Percentiles rank a stretch among this genome's conserved stretches.
Evolutionary conservation across 2,797 vertebrate species (phyloP).

Genomic region (Pygocentrus nattereri): DNA sequence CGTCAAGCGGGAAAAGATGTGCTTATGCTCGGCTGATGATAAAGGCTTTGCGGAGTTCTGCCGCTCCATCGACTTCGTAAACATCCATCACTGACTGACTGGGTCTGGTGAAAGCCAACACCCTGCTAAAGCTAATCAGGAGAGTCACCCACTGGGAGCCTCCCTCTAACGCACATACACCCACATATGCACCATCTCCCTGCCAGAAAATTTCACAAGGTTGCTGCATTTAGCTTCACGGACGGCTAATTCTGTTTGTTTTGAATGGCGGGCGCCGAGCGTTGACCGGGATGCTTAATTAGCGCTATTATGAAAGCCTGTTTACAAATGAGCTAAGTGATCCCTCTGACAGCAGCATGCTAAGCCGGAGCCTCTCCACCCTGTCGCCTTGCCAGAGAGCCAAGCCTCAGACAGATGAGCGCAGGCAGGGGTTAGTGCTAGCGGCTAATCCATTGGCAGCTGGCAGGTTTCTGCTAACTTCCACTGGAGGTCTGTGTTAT

Average conservation of each 20-base stretch:
- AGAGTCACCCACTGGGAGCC: constrained; percentile 44
- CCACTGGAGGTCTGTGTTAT: neutral
- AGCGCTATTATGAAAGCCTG: constrained; percentile 64
- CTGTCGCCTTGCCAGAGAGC: constrained; percentile 26
- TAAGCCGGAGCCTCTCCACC: constrained; percentile 30
- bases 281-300: constrained; percentile 66
- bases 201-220: constrained; percentile 54
- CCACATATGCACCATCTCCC: constrained; percentile 19
- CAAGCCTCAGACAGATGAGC: constrained; percentile 21
- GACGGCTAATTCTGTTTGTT: constrained; percentile 66
- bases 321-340: constrained; percentile 67
- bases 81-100: constrained; percentile 60
- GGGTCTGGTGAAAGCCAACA: constrained; percentile 52
- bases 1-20: constrained; percentile 47
- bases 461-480: constrained; percentile 28
- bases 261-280: constrained; percentile 54
- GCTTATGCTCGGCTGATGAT: constrained; percentile 60
- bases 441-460: constrained; percentile 28
- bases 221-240: constrained; percentile 58
- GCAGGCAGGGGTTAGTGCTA: constrained; percentile 27
- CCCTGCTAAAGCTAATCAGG: constrained; percentile 65
- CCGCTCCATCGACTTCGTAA: constrained; percentile 49
- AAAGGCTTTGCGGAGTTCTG: constrained; percentile 46
- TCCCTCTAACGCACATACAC: constrained; percentile 41
- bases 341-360: constrained; percentile 54